Base-by-base conservation (phyloP, 2,888 invertebrate genomes). In the Podabrus alpinus region DNA sequence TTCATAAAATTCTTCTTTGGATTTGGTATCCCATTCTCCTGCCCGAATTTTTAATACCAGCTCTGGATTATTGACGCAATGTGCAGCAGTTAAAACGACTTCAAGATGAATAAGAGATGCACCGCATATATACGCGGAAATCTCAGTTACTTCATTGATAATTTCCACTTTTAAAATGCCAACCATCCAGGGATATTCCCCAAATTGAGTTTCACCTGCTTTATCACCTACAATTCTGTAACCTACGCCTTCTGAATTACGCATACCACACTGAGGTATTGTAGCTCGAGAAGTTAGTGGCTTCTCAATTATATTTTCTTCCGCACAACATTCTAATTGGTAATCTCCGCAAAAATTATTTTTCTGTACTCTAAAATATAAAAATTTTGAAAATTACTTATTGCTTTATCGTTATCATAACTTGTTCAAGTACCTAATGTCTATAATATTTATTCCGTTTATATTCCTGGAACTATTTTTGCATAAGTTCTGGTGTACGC, bases 111-210 rank as follows among this genome's bases (percentile, higher is more conserved):
- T 94, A 9, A 96, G 87, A 0, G 95, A 92, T 0, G 95, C 96
- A 0, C 96, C 96, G 62, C 95, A 95, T 15, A 93, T 90, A 86
- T 94, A 95, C 81, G 90, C 90, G 60, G 90, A 84, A 83, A 89
- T 90, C 0, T 87, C 84, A 0, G 87, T 87, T n/a, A n/a, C n/a
- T n/a, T n/a, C n/a, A 13, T 89, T 89, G 0, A 91, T 87, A 0
- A 85, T 83, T 77, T 91, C 90, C 76, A 90, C 89, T 70, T 89
- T 88, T 73, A 94, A 86, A 24, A 95, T 88, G 0, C 94, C 94
- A 0, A 93, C 91, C 92, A 94, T 94, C 95, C 95, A 95, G 0
- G 95, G 94, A 84, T 94, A 95, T 86, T 95, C 95, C 0, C 92
- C 95, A 79, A 92, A 95, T 81, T 94, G 91, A 0, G 91, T 90